These are phyloP conservation scores for Oreochromis grahami DNA, from an alignment of 2,797 vertebrate species.

Conservation along the genomic window DNA sequence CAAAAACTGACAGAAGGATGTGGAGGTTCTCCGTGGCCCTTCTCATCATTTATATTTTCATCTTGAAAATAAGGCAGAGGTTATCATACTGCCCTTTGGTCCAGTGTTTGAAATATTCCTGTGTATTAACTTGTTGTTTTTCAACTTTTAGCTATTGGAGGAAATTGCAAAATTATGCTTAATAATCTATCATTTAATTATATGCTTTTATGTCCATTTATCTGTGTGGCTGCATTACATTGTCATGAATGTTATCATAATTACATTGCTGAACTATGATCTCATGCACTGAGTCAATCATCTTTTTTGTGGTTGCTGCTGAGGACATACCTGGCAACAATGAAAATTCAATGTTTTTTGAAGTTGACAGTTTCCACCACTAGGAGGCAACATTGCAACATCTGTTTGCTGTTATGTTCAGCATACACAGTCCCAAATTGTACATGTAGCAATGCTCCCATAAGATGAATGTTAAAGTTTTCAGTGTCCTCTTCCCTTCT, in stretches of 20 bases:
- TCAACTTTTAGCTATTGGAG: not conserved
- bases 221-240: not conserved
- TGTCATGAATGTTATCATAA: not conserved
- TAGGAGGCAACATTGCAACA: constrained; percentile 32
- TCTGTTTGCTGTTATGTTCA: not conserved
- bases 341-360: not conserved
- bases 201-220: not conserved
- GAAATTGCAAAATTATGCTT: not conserved
- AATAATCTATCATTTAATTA: not conserved
- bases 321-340: not conserved
- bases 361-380: not conserved
- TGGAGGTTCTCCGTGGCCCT: not conserved
- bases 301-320: not conserved
- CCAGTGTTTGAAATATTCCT: not conserved
- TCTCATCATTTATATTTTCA: not conserved
- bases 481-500: not conserved
- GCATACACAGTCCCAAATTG: not conserved
- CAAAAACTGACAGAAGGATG: not conserved
- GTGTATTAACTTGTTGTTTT: not conserved
- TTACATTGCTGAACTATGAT: not conserved
- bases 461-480: not conserved
- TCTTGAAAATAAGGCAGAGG: not conserved
- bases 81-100: not conserved
- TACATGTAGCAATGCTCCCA: not conserved
- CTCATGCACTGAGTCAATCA: not conserved